A percentile compares a stretch with the other conserved stretches of the same genome.
Conservation (phyloP, 2,113 vertebrate species). For the Clarias macrocephalus region DNA sequence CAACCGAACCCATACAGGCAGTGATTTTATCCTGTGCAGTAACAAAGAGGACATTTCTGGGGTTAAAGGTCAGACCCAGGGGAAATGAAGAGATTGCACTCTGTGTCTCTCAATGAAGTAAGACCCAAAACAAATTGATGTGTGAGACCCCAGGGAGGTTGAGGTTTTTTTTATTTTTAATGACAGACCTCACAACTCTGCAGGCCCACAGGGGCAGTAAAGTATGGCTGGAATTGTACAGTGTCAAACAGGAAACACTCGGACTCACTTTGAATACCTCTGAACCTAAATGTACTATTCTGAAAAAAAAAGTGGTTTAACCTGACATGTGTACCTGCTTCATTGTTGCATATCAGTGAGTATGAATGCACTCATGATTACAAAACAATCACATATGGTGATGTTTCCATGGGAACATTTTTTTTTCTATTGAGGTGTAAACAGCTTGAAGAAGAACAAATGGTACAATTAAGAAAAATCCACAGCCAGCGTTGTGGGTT, state of each 20-base stretch:
- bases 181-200: constrained; percentile 35
- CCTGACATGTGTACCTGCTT: neutral
- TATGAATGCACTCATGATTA: constrained; percentile 23
- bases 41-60: neutral
- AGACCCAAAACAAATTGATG: constrained; percentile 34
- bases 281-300: constrained; percentile 40
- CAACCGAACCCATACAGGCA: neutral
- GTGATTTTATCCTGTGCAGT: neutral
- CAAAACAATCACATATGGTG: constrained; percentile 21
- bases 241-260: constrained; percentile 64
- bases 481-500: neutral
- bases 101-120: constrained; percentile 8
- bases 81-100: constrained; percentile 41
- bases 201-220: constrained; percentile 22
- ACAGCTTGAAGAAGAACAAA: constrained; percentile 27
- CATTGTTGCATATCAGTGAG: neutral
- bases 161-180: constrained; percentile 16
- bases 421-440: neutral
- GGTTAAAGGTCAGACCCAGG: constrained; percentile 42
- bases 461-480: neutral
- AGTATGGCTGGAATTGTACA: constrained; percentile 64
- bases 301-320: constrained; percentile 3
- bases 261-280: constrained; percentile 61
- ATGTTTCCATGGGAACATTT: constrained; percentile 16
- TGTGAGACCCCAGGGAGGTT: neutral